Evolutionary conservation across 2,888 invertebrate genomes (phyloP), one percentile per base, ranked within the genome.

Genomic region (Tillus elongatus): DNA sequence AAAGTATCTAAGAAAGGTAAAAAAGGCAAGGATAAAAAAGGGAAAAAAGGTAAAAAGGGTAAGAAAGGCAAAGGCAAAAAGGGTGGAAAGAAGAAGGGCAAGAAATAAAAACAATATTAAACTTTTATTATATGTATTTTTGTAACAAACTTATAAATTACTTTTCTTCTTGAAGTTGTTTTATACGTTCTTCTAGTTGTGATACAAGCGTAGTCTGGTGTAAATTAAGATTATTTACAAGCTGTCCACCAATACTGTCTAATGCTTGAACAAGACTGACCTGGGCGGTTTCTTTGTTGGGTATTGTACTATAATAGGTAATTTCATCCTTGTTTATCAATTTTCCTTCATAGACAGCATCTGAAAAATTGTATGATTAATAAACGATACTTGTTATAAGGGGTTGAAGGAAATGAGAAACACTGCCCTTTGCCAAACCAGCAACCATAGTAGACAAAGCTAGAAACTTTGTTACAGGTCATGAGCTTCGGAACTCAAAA

Each of bases 261-360:
- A 88, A 66, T 1, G 79, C 71, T 34, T 79, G 73, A 40, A 85
- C 82, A 33, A 89, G 65, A 49, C 75, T 74, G 36, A 78, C 74
- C 55, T 79, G 76, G 0, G 77, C 77, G 12, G 71, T 66, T 50
- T 77, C 74, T 32, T 88, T 57, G 54, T 74, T 75, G 0, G 79
- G 75, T 55, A 84, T 67, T 53, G 71, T 64, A 38, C 81, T 77
- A 50, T 75, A 83, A 47, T 73, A 69, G 14, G 79, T 52, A 15
- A 88, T 65, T 51, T 87, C 82, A 56, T 79, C 79, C 46, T 73
- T 74, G 42, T 74, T 80, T 47, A 88, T 51, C 15, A 87, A 61
- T 39, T 68, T 71, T 31, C 78, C 77, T 51, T 88, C 77, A 34
- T 82, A 71, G 41, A 87, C 76, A n/a, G 79, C 87, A 59, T 76